Evolutionary conservation across 2,113 vertebrate species (phyloP).

Genomic region (Thymallus thymallus): DNA sequence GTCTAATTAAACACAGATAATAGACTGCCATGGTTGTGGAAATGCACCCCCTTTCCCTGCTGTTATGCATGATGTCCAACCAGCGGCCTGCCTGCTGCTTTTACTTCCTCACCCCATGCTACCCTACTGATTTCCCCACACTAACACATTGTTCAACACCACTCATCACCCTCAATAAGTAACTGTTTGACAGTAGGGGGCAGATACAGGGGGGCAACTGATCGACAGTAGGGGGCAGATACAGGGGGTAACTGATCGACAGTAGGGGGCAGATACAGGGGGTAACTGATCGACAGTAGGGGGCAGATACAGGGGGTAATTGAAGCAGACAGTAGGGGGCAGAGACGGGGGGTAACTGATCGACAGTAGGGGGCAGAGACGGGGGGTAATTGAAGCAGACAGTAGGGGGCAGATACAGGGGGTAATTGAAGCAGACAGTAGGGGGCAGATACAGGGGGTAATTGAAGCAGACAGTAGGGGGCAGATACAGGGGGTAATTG

Average conservation of each 20-base stretch:
- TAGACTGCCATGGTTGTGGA: slow-evolving; percentile 10
- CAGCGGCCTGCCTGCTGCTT: neutral
- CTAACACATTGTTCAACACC: too few relatives aligned
- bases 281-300: too few relatives aligned
- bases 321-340: slow-evolving; percentile 41
- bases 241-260: slow-evolving; percentile 59
- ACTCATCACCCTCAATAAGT: too few relatives aligned
- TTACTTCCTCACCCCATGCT: too few relatives aligned
- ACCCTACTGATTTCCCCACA: too few relatives aligned
- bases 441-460: neutral
- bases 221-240: slow-evolving; percentile 57
- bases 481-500: slow-evolving; percentile 62
- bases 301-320: neutral
- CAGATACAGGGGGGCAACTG: neutral
- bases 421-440: too few relatives aligned
- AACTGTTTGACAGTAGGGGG: too few relatives aligned
- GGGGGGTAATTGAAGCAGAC: too few relatives aligned
- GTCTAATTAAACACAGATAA: slow-evolving; percentile 26
- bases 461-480: slow-evolving; percentile 31
- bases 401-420: too few relatives aligned
- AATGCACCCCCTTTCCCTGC: neutral
- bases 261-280: too few relatives aligned
- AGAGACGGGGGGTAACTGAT: slow-evolving; percentile 62
- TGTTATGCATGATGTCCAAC: slow-evolving; percentile 3
- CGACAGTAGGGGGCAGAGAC: too few relatives aligned